phyloP scores from a whole-genome alignment of 2,888 invertebrate species.

The Volucella inflata region DNA sequence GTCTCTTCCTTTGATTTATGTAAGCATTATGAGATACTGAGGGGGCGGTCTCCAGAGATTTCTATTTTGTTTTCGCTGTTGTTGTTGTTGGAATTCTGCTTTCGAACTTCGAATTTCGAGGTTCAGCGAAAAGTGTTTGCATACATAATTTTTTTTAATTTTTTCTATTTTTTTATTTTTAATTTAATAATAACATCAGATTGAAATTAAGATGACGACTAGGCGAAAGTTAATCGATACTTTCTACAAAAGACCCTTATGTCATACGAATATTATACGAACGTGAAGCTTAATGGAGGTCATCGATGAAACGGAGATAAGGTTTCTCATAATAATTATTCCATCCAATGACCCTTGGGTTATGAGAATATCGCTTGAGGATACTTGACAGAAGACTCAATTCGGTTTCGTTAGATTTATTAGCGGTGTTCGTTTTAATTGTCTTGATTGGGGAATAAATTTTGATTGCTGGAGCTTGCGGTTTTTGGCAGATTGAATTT shows the following conservation, averaged over 20 bases:
- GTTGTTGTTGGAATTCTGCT: background rate
- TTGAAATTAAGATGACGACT: conserved; percentile 11
- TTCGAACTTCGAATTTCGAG: no score
- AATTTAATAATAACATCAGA: conserved; percentile 18
- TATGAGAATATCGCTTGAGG: conserved; percentile 37
- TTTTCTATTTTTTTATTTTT: background rate
- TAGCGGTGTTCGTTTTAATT: conserved; percentile 8
- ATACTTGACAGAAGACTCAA: conserved; percentile 7
- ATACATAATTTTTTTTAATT: conserved; percentile 21
- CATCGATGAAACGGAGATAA: background rate
- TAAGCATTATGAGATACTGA: conserved; percentile 14
- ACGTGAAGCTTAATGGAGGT: conserved; percentile 1
- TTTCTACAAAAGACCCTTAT: conserved; percentile 41
- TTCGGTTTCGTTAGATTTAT: conserved; percentile 16
- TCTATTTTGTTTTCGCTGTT: background rate
- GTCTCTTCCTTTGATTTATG: conserved; percentile 25
- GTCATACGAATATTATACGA: conserved; percentile 9
- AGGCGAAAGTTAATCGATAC: conserved; percentile 60
- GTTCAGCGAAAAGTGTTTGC: background rate
- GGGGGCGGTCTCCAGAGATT: background rate
- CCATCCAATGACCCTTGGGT: conserved; percentile 8
- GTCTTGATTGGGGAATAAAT: background rate
- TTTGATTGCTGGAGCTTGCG: conserved; percentile 28
- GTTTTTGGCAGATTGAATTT: conserved; percentile 40
- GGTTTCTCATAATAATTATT: conserved; percentile 5